Percentiles rank a stretch among this genome's conserved stretches.
These are phyloP conservation scores for Apogon talboti DNA, from an alignment of 2,797 vertebrate species.

Conservation along the genomic window DNA sequence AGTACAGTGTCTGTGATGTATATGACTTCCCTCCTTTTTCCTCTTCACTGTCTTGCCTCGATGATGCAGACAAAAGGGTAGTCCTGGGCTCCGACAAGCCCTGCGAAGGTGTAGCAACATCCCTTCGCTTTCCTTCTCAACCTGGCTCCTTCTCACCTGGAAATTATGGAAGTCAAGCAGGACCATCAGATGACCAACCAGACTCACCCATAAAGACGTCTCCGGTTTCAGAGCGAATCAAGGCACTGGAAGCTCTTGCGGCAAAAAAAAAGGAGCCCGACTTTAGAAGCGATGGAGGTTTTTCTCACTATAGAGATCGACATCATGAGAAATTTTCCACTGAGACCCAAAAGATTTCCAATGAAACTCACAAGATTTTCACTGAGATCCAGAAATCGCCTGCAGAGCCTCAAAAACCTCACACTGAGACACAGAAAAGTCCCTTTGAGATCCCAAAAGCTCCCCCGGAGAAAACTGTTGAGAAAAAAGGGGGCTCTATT, in stretches of 20 bases:
- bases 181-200: conserved; percentile 64
- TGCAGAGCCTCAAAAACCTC: conserved; percentile 55
- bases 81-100: conserved; percentile 80
- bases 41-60: conserved; percentile 61
- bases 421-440: conserved; percentile 58
- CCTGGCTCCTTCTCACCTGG: conserved; percentile 78
- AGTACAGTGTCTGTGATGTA: conserved; percentile 68
- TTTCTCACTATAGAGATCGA: conserved; percentile 80
- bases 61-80: conserved; percentile 80
- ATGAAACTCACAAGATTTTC: conserved; percentile 51
- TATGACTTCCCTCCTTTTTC: conserved; percentile 74
- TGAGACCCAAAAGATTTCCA: conserved; percentile 59
- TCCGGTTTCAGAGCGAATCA: conserved; percentile 85
- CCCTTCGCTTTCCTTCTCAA: conserved; percentile 83
- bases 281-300: conserved; percentile 76
- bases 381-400: conserved; percentile 55
- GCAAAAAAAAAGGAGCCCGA: conserved; percentile 82
- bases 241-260: conserved; percentile 83
- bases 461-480: conserved; percentile 24
- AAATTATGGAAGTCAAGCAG: conserved; percentile 71
- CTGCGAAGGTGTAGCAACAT: conserved; percentile 78
- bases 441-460: conserved; percentile 38
- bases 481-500: conserved; percentile 67
- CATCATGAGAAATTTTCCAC: conserved; percentile 78
- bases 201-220: conserved; percentile 82